Conservation (phyloP, 2,797 vertebrate genomes). For the Enteromius argenteus region DNA sequence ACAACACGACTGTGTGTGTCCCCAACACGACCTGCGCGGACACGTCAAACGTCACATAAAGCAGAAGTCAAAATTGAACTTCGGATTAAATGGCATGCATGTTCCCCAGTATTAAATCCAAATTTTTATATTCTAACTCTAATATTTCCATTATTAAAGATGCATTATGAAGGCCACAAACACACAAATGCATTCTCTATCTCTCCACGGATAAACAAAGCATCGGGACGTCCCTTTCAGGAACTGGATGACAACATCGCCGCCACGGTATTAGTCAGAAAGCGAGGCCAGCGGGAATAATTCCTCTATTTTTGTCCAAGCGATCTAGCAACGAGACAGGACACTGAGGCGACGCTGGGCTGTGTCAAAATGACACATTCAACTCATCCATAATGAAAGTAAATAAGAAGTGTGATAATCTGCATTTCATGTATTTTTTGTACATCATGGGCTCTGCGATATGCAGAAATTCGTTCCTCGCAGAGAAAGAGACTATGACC, state of each 20-base stretch:
- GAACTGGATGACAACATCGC: background rate
- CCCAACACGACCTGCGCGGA: background rate
- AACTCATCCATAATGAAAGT: constrained; percentile 67
- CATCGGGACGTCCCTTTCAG: background rate
- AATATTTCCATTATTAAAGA: background rate
- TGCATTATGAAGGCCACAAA: constrained; percentile 15
- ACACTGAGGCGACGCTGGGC: constrained; percentile 43
- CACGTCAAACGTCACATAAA: background rate
- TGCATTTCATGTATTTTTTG: constrained; percentile 68
- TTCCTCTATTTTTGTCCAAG: constrained; percentile 26
- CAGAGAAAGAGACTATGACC: constrained; percentile 54
- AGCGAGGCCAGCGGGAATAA: constrained; percentile 21
- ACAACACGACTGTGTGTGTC: constrained; percentile 14
- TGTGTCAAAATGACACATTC: constrained; percentile 54
- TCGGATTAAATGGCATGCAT: background rate
- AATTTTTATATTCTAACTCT: background rate
- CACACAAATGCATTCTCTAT: constrained; percentile 12
- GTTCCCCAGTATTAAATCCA: background rate
- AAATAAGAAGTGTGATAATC: constrained; percentile 71
- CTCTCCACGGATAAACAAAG: constrained; percentile 37
- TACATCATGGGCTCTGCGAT: constrained; percentile 69
- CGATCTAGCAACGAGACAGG: constrained; percentile 30
- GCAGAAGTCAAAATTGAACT: background rate
- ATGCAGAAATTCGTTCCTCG: constrained; percentile 73
- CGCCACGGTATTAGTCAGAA: background rate